phyloP scores from a whole-genome alignment of 2,888 invertebrate genomes.

The Allygus modestus region DNA sequence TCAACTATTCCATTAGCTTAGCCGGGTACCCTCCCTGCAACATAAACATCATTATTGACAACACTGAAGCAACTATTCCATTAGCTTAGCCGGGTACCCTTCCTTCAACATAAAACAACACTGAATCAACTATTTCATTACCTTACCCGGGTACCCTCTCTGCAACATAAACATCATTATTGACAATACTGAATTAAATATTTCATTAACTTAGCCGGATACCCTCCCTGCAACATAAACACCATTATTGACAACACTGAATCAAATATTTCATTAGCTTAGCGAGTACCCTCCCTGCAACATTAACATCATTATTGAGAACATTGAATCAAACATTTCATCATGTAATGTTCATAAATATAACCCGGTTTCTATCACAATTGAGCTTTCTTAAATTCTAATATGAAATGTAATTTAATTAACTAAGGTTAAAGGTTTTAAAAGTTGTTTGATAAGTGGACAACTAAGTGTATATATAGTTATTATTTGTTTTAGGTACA shows the following conservation, averaged over 20 bases:
- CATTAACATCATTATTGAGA: too few relatives aligned
- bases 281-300: constrained; percentile 97
- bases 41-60: not conserved
- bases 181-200: constrained; percentile 80
- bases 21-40: constrained; percentile 97
- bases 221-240: constrained; percentile 86
- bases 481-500: too few relatives aligned
- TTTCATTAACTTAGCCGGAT: constrained; percentile 97
- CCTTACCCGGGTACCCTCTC: constrained; percentile 98
- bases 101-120: constrained; percentile 80
- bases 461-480: too few relatives aligned
- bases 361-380: too few relatives aligned
- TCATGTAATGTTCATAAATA: too few relatives aligned
- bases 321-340: too few relatives aligned
- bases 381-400: too few relatives aligned
- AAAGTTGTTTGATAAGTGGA: too few relatives aligned
- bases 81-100: constrained; percentile 97
- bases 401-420: too few relatives aligned
- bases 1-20: constrained; percentile 95
- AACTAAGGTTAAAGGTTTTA: too few relatives aligned
- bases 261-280: constrained; percentile 95
- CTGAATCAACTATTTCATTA: constrained; percentile 90
- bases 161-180: constrained; percentile 73
- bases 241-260: too few relatives aligned
- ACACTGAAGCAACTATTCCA: constrained; percentile 85